Percentiles rank a stretch among this genome's conserved stretches.
These are phyloP conservation scores for Thymallus thymallus DNA, from an alignment of 2,113 vertebrate species.

Conservation along the genomic window DNA sequence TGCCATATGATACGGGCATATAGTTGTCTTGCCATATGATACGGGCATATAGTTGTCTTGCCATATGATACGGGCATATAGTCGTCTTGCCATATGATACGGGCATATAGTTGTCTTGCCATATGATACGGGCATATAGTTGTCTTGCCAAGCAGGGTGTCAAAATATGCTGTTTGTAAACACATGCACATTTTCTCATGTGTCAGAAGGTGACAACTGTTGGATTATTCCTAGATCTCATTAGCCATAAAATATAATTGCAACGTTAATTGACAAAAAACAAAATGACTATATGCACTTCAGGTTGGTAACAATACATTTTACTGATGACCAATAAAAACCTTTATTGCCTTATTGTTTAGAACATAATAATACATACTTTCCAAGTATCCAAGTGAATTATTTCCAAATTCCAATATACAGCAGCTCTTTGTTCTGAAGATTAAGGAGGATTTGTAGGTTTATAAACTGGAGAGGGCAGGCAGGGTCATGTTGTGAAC, in stretches of 20 bases:
- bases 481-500: too few relatives aligned
- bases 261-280: too few relatives aligned
- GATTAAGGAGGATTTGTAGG: too few relatives aligned
- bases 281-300: too few relatives aligned
- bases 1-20: slow-evolving; percentile 66
- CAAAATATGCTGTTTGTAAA: not conserved
- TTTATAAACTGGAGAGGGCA: too few relatives aligned
- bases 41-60: too few relatives aligned
- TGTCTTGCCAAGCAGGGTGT: slow-evolving; percentile 4
- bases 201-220: not conserved
- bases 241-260: not conserved
- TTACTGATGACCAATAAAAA: not conserved
- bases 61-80: slow-evolving; percentile 62
- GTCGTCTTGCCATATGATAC: slow-evolving; percentile 57
- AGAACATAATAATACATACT: too few relatives aligned
- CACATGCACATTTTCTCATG: not conserved
- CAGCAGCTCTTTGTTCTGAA: too few relatives aligned
- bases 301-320: too few relatives aligned
- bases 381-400: too few relatives aligned
- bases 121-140: slow-evolving; percentile 63
- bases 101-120: too few relatives aligned
- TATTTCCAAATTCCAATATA: too few relatives aligned
- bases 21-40: slow-evolving; percentile 59
- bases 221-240: not conserved
- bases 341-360: not conserved